Base-by-base conservation (phyloP, 2,113 vertebrate genomes). In the Aphyosemion australe region DNA sequence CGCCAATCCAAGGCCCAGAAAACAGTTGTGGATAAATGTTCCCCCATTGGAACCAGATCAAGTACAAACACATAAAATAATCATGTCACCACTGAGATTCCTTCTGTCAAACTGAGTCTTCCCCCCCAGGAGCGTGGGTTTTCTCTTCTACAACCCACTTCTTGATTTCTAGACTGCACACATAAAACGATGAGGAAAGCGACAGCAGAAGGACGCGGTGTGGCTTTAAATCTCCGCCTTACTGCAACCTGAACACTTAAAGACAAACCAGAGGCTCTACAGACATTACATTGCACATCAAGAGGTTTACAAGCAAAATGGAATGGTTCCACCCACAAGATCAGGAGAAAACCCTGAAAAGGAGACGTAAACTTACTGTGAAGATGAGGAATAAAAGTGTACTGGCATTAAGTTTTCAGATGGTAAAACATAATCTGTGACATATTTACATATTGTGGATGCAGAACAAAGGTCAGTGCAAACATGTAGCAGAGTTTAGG, bases 1-100 rank as follows among this genome's bases (percentile, higher is more conserved):
- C 76, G 43, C 78, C 64, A 49, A 69, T 74, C 74, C 67, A 80
- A 85, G 83, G 87, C 81, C 83, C 78, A 52, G 67, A 59, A 67
- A 76, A 79, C 61, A 55, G 65, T 18, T 55, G 53, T 72, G 61
- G 76, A 63, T 53, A 42, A 12, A 65, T 70, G 55, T 64, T 76
- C 74, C 80, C 84, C 85, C 80, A 47, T 26, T 77, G 64, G 78
- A 86, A 88, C 64, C 46, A 2, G 76, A 83, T 82, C 31, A 12
- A 72, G 59, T 61, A 73, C 21, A 52, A 53, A 74, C 47, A 42
- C 49, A 11, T 59, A 74, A 61, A 76, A 70, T 47, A 74, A 10
- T 47, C 41, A 61, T 52, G n/a, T 21, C 48, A 45, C 69, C 0
- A 6, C 55, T 12, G 57, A 0, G 34, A 57, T 59, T 74, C 55